Base-by-base conservation (phyloP, 2,797 vertebrate genomes). In the Thunnus albacares region DNA sequence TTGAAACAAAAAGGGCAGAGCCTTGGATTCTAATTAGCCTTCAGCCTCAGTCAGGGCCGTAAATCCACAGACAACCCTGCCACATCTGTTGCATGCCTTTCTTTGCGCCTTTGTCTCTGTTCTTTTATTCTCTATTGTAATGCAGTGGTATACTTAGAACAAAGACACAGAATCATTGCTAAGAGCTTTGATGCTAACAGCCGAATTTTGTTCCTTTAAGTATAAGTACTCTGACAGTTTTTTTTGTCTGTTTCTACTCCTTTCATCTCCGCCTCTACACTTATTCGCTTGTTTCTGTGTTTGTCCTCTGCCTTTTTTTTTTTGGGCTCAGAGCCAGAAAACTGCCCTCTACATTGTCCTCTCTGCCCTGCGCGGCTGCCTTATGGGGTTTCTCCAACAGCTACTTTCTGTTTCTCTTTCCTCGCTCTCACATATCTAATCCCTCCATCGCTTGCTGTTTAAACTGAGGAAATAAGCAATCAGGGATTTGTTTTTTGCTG, bases 81-180 rank as follows among this genome's bases (percentile, higher is more conserved):
- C 80, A 35, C 77, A 89, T 84, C 74, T 85, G 80, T 77, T 62
- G 75, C 65, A 14, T 59, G 60, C 67, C 38, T 88, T 79, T 81
- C 68, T 81, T 47, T 18, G 22, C 28, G 63, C 69, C 70, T 45
- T 73, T 14, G 14, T 78, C 57, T 72, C 38, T 63, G 33, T 18
- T 71, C 22, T 69, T 51, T 69, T 51, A 63, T 69, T 58, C 26
- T 70, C 38, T 63, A 28, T 20, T 71, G 41, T 65, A 84, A 80
- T 77, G 72, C 22, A 3, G 41, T 2, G 2, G 38, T 51, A 15
- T 71, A 30, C 43, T 78, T 69, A n/a, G 18, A 82, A 75, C 70
- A 81, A 72, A 83, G 47, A 64, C 41, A 14, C 68, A 33, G 49
- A 76, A 88, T 60, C n/a, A 71, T 71, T 67, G 58, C 59, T 20